A percentile compares a stretch with the other conserved stretches of the same genome.
Evolutionary conservation across 2,113 vertebrate species (phyloP).

Genomic region (Tenrec ecaudatus): DNA sequence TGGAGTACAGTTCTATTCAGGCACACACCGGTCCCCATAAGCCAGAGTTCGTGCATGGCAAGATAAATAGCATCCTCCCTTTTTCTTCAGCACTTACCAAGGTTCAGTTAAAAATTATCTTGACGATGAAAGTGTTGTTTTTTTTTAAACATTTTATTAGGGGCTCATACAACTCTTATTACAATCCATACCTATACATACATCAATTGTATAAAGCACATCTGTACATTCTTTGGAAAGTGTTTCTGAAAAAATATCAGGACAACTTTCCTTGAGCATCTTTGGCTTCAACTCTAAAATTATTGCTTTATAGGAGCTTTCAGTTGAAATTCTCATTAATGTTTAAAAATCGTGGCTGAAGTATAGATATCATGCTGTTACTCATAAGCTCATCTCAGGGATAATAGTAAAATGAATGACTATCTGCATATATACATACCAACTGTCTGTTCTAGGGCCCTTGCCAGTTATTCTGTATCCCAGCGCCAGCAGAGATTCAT

Average conservation of each 20-base stretch:
- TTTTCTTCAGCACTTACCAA: not conserved
- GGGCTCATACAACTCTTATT: no score
- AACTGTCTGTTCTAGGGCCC: not conserved
- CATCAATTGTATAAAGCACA: no score
- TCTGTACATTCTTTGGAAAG: no score
- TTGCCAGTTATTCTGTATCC: not conserved
- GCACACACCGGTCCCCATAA: not conserved
- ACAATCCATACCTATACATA: no score
- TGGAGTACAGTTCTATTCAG: not conserved
- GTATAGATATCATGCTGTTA: not conserved
- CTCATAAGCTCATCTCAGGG: not conserved
- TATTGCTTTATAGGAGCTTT: not conserved
- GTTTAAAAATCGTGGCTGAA: not conserved
- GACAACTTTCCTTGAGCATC: not conserved
- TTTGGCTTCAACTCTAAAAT: not conserved
- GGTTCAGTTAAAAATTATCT: not conserved
- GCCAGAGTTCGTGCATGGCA: accelerated
- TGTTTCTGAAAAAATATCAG: no score
- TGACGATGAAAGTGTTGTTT: not conserved
- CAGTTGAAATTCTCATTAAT: not conserved
- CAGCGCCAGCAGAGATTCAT: not conserved
- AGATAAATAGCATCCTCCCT: not conserved
- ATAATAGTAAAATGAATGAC: not conserved
- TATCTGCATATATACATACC: not conserved
- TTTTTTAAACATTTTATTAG: no score